Evolutionary conservation across 53 echinoderm and acorn worm species (phyloP).

Genomic region (Paelopatides confundens): DNA sequence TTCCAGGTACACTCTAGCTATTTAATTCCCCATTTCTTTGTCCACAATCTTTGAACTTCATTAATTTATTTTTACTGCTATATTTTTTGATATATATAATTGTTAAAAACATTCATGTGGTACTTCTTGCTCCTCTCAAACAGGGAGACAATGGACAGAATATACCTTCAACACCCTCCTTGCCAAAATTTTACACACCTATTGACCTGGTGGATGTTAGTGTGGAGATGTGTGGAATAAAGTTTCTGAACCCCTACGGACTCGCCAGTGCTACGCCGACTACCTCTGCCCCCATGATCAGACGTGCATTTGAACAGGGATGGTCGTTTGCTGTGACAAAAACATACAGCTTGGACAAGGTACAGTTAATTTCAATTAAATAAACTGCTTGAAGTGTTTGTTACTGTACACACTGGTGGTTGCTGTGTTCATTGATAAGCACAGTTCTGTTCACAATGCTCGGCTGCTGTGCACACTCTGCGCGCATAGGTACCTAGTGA

Average conservation of each 20-base stretch:
- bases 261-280: slow-evolving; percentile 98
- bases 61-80: too few species aligned
- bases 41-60: too few species aligned
- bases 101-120: background rate
- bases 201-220: slow-evolving; percentile 93
- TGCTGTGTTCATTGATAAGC: too few species aligned
- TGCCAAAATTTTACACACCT: slow-evolving; percentile 93
- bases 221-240: slow-evolving; percentile 85
- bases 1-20: too few species aligned
- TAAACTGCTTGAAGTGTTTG: too few species aligned
- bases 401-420: too few species aligned
- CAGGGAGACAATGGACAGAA: slow-evolving; percentile 79
- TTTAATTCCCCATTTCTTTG: too few species aligned
- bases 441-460: too few species aligned
- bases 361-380: too few species aligned
- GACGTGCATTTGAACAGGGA: slow-evolving; percentile 88
- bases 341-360: slow-evolving; percentile 94
- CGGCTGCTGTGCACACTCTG: too few species aligned
- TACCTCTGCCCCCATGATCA: slow-evolving; percentile 94
- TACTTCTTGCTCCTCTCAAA: background rate
- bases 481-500: too few species aligned
- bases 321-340: slow-evolving; percentile 97
- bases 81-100: background rate
- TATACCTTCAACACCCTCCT: slow-evolving; percentile 67
- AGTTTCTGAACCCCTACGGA: slow-evolving; percentile 92